Evolutionary conservation across 2,888 invertebrate species (phyloP).

Genomic region (Archips xylosteana): DNA sequence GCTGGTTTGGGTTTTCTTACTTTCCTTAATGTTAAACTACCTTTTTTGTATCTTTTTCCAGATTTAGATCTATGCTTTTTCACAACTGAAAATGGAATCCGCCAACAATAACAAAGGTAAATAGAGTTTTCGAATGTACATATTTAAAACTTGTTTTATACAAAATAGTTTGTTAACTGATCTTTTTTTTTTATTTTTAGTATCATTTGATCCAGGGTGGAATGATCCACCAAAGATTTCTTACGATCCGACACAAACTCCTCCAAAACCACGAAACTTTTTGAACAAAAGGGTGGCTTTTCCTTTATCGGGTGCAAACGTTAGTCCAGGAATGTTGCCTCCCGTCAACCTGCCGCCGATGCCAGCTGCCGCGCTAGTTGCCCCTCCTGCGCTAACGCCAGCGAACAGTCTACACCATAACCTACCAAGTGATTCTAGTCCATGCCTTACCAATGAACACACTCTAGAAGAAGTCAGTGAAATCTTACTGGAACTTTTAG

Average conservation of each 20-base stretch:
- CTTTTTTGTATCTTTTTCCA: neutral
- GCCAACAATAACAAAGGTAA: constrained; percentile 25
- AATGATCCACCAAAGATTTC: constrained; percentile 85
- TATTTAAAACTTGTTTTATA: neutral
- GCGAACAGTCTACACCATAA: constrained; percentile 44
- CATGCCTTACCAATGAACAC: constrained; percentile 63
- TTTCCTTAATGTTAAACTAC: neutral
- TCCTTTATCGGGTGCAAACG: constrained; percentile 65
- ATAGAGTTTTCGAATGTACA: no score
- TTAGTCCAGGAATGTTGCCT: constrained; percentile 46
- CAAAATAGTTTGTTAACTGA: neutral
- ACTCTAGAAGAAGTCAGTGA: constrained; percentile 66
- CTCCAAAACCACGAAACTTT: constrained; percentile 75
- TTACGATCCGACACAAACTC: constrained; percentile 71
- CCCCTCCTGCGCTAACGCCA: constrained; percentile 48
- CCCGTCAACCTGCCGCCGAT: constrained; percentile 64
- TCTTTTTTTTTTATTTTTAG: constrained; percentile 55
- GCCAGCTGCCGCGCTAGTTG: constrained; percentile 47
- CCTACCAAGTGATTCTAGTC: constrained; percentile 45
- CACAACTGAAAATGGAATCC: constrained; percentile 7
- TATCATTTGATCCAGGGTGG: constrained; percentile 83
- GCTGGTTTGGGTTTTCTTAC: neutral
- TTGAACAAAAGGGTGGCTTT: constrained; percentile 85
- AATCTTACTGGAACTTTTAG: constrained; percentile 65
- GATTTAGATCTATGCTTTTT: neutral